Conservation (phyloP, 2,797 vertebrate species). For the Lepus oiostolus region DNA sequence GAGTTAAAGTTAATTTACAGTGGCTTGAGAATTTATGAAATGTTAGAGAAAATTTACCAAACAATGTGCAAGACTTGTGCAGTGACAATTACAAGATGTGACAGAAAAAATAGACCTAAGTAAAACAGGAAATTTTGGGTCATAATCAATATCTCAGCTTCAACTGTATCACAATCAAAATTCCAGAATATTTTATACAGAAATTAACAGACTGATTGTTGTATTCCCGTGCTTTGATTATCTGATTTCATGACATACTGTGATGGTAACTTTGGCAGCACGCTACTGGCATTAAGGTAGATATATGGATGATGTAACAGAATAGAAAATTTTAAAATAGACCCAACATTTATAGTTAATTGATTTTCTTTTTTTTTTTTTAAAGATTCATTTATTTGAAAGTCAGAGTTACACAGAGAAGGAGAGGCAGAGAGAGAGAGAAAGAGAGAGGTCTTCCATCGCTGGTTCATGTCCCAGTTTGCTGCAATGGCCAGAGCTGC, state of each 20-base stretch:
- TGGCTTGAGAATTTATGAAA: not conserved
- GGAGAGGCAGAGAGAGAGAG: no score
- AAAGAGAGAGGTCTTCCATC: no score
- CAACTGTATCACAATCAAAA: not conserved
- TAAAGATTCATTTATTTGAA: no score
- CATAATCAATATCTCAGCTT: not conserved
- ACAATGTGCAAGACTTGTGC: not conserved
- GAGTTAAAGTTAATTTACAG: not conserved
- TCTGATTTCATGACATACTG: not conserved
- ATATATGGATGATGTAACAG: not conserved
- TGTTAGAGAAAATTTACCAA: not conserved
- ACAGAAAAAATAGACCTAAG: not conserved
- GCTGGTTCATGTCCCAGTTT: no score
- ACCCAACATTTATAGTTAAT: not conserved
- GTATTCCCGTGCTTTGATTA: not conserved
- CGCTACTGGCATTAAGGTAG: not conserved
- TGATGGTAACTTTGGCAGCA: not conserved
- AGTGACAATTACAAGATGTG: not conserved
- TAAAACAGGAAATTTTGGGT: not conserved
- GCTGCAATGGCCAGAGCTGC: no score
- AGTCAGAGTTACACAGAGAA: no score
- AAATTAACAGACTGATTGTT: not conserved
- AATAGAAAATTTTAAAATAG: constrained; percentile 22
- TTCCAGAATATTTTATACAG: not conserved
- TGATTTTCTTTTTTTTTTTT: not conserved